phyloP scores from a whole-genome alignment of 2,113 vertebrate genomes.

The Anolis sagrei region DNA sequence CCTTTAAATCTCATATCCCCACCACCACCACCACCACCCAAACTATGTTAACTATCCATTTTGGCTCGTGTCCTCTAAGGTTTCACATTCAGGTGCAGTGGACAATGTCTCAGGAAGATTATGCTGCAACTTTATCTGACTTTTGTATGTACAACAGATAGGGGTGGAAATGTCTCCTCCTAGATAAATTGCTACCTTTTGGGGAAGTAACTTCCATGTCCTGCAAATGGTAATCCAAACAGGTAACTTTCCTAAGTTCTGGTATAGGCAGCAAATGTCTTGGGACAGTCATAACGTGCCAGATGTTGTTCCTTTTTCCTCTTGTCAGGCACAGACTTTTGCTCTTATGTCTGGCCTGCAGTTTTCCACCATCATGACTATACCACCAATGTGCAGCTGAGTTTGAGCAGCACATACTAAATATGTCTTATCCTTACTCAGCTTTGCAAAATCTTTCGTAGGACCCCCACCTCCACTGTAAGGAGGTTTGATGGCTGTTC shows the following conservation, averaged over 20 bases:
- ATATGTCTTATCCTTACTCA: not conserved
- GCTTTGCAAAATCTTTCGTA: not conserved
- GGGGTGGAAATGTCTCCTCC: too few relatives aligned
- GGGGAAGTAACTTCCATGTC: too few relatives aligned
- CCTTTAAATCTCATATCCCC: too few relatives aligned
- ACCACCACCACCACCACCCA: too few relatives aligned
- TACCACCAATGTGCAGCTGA: not conserved
- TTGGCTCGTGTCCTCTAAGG: not conserved
- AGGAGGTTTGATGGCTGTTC: not conserved
- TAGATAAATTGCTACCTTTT: too few relatives aligned
- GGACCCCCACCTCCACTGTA: too few relatives aligned
- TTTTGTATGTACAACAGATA: too few relatives aligned
- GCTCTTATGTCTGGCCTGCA: not conserved
- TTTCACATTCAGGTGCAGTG: not conserved
- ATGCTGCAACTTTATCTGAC: not conserved
- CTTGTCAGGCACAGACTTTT: not conserved
- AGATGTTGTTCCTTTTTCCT: not conserved
- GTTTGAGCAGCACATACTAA: not conserved
- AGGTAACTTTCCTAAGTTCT: not conserved
- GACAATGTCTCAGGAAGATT: not conserved
- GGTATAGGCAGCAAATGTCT: not conserved
- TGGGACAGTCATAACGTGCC: too few relatives aligned
- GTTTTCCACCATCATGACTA: not conserved
- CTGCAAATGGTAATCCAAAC: too few relatives aligned
- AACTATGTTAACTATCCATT: not conserved